Evolutionary conservation across 1,140 invertebrate genomes (phyloP), one percentile per base, ranked within the genome.

Genomic region (Mylabris phalerata): DNA sequence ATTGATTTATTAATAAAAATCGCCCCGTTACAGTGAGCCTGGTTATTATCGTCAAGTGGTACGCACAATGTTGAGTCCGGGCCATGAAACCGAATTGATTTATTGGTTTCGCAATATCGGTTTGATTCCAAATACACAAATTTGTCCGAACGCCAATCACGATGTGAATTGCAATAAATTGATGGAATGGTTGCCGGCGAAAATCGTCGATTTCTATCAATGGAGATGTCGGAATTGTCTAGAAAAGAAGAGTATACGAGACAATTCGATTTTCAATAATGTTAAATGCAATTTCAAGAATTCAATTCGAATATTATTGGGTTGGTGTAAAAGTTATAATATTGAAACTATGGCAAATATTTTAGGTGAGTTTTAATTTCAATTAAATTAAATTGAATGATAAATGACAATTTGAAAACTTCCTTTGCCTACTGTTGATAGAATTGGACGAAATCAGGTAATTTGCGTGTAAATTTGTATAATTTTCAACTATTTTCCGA

Each of bases 51-150:
- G 78, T 50, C 57, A 75, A 40, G 72, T 75, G 4, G 72, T 79
- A 4, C 72, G 72, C 46, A 75, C 75, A 49, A 77, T 78, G 71
- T 60, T 79, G 10, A 73, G 75, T 55, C 66, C 74, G 41, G 78
- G 77, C 4, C 77, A 78, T 38, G 77, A 80, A 63, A 75, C 75
- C 40, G 78, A 79, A 67, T 65, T 79, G 32, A 75, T 75, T 24
- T 63, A 69, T 40, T 79, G 76, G 77, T 54, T 79, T 10, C 76
- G 75, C 66, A 75, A 77, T 62, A 73, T 74, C 61, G 75, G 74
- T 39, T 67, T 80, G 6, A 55, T 66, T 5, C 51, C 26, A 9
- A 42, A 50, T 13, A 56, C 24, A 10, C 75, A 78, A 48, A 66
- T 73, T 26, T 78, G 77, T 46, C 66, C 70, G 3, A 55, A 60